Evolutionary conservation across 37 sponge, comb jelly and placozoan species (phyloP).

Genomic region (Cladorhizidae sp.): DNA sequence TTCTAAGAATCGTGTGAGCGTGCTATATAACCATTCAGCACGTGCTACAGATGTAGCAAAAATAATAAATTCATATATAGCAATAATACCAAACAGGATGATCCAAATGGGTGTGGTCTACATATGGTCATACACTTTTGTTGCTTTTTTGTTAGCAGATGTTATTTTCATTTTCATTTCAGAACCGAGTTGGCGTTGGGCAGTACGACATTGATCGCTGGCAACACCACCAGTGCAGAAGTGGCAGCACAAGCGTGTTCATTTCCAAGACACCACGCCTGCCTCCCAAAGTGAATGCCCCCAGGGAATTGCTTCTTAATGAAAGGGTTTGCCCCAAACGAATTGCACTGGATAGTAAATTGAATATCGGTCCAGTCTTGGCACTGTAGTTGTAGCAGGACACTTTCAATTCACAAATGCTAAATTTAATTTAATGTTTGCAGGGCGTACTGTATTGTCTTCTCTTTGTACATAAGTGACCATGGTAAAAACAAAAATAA

Average conservation of each 20-base stretch:
- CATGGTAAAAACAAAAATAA: no score
- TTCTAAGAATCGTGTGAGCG: no score
- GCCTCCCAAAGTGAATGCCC: constrained; percentile 57
- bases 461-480: no score
- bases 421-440: no score
- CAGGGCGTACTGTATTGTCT: no score
- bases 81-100: background rate
- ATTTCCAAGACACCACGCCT: constrained; percentile 64
- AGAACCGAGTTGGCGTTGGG: constrained; percentile 84
- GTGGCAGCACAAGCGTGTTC: constrained; percentile 74
- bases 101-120: background rate
- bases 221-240: constrained; percentile 52
- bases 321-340: constrained; percentile 62
- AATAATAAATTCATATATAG: background rate
- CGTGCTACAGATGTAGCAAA: no score
- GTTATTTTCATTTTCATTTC: background rate
- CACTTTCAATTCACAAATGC: no score
- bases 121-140: background rate
- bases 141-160: background rate
- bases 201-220: constrained; percentile 77
- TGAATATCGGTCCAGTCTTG: no score
- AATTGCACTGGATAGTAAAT: background rate
- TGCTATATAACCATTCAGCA: no score
- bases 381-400: no score
- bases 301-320: constrained; percentile 73